A percentile compares a stretch with the other conserved stretches of the same genome.
phyloP scores from a whole-genome alignment of 2,113 vertebrate species.

The Malurus melanocephalus region DNA sequence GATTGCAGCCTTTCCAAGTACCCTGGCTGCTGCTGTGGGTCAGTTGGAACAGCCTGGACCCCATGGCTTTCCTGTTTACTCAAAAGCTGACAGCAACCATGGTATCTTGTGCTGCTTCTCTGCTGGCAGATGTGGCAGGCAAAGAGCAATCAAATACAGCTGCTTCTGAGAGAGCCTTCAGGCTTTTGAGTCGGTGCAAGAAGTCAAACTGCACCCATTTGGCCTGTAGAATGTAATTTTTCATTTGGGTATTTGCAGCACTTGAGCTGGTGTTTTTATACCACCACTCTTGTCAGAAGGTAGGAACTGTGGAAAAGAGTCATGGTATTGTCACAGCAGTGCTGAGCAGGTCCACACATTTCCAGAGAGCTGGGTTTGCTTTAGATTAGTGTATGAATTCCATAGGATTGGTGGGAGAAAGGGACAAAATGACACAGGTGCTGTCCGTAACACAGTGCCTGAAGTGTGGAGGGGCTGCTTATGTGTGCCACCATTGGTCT shows the following conservation, averaged over 20 bases:
- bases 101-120: neutral
- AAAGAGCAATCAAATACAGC: neutral
- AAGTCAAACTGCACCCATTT: neutral
- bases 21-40: neutral
- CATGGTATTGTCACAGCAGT: neutral
- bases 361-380: neutral
- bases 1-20: neutral
- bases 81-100: fast-evolving
- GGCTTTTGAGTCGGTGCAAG: neutral
- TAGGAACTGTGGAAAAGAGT: neutral
- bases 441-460: neutral
- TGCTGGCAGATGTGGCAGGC: fast-evolving
- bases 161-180: neutral
- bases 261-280: neutral
- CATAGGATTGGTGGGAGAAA: neutral
- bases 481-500: neutral
- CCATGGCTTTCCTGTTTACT: neutral
- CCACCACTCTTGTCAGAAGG: neutral
- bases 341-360: neutral
- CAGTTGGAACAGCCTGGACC: neutral
- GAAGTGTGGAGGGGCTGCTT: fast-evolving
- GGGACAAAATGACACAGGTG: neutral
- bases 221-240: neutral
- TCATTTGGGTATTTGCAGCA: neutral
- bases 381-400: fast-evolving